phyloP scores from a whole-genome alignment of 2,888 invertebrate genomes.

The Sminthurides aquaticus region DNA sequence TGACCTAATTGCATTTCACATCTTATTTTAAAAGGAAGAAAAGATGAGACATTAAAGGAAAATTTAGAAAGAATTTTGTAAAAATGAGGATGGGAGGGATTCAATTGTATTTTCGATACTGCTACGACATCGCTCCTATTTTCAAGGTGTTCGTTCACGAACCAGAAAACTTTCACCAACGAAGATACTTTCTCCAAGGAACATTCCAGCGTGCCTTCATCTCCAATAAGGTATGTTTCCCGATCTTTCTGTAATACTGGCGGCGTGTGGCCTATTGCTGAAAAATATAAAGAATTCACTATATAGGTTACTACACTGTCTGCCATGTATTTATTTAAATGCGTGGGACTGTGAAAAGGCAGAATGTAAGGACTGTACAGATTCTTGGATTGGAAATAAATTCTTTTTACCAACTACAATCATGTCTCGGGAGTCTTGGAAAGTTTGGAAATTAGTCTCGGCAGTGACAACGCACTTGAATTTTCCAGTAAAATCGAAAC shows the following conservation, averaged over 20 bases:
- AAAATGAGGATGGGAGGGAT: not conserved
- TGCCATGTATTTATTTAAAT: too few relatives aligned
- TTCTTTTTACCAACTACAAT: conserved; percentile 27
- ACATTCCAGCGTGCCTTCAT: conserved; percentile 27
- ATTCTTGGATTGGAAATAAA: too few relatives aligned
- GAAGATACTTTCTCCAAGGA: conserved; percentile 23
- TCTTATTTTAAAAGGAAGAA: conserved; percentile 17
- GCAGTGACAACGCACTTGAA: conserved; percentile 70
- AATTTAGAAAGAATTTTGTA: conserved; percentile 6
- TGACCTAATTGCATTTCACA: conserved; percentile 9
- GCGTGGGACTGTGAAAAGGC: too few relatives aligned
- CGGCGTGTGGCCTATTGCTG: conserved; percentile 8
- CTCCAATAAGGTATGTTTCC: conserved; percentile 22
- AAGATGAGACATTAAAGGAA: conserved; percentile 10
- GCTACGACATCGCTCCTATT: not conserved
- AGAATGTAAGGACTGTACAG: too few relatives aligned
- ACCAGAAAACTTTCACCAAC: conserved; percentile 28
- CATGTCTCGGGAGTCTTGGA: conserved; percentile 23
- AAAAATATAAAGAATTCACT: too few relatives aligned
- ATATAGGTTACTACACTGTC: too few relatives aligned
- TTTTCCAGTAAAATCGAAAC: conserved; percentile 61
- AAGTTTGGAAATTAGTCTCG: conserved; percentile 51
- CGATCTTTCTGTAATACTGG: conserved; percentile 8
- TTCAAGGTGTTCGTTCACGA: conserved; percentile 24
- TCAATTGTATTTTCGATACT: not conserved